Percentiles rank a stretch among this genome's conserved stretches.
Evolutionary conservation across 2,113 vertebrate genomes (phyloP).

Genomic region (Thryonomys swinderianus): DNA sequence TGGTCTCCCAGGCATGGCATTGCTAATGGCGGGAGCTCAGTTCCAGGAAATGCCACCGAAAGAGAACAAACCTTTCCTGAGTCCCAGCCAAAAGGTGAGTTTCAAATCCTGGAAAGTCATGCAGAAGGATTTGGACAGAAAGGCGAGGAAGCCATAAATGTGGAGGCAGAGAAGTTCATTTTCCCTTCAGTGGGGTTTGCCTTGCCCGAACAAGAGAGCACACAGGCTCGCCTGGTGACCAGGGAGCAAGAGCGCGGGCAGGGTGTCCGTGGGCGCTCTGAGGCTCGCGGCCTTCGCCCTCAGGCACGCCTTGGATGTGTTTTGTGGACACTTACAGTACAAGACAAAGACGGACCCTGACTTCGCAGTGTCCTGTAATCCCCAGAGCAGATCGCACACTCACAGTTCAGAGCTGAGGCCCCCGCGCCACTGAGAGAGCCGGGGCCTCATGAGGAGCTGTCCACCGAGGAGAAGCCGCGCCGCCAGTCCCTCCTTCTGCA

Average conservation of each 20-base stretch:
- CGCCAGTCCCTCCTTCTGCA: too few relatives aligned
- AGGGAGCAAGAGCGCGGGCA: neutral
- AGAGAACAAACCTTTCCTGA: neutral
- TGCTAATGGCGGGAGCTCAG: neutral
- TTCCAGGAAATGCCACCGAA: slow-evolving; percentile 40
- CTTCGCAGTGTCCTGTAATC: neutral
- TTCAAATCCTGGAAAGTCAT: neutral
- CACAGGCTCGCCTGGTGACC: neutral
- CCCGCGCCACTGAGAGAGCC: neutral
- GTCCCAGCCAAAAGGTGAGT: neutral
- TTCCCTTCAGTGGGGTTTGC: neutral
- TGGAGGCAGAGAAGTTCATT: neutral
- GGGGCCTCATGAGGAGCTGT: neutral
- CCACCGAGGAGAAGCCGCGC: too few relatives aligned
- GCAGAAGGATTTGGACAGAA: neutral
- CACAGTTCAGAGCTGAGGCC: accelerated
- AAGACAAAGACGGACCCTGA: neutral
- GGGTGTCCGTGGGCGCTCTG: accelerated
- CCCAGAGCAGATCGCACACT: neutral
- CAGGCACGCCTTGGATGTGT: neutral
- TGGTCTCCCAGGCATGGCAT: neutral
- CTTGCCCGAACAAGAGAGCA: neutral
- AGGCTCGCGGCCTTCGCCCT: neutral
- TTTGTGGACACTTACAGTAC: neutral
- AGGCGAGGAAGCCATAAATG: neutral